These are phyloP conservation scores for Ectemnius continuus DNA, from an alignment of 2,888 invertebrate species.

Conservation along the genomic window DNA sequence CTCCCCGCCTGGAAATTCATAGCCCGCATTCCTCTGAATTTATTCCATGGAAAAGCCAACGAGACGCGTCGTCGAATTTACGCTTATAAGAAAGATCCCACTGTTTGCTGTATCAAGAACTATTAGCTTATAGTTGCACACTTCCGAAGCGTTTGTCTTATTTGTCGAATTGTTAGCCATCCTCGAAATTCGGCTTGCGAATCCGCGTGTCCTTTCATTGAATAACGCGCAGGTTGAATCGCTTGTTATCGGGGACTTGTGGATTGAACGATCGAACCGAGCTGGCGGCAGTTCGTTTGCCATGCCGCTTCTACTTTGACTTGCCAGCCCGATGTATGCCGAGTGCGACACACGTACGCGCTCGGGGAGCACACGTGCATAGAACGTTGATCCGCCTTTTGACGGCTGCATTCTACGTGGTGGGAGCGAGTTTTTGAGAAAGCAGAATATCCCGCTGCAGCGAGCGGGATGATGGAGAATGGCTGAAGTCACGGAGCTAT, in stretches of 20 bases:
- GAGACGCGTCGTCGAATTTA: constrained; percentile 45
- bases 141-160: background rate
- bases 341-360: too few species aligned
- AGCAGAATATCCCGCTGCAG: background rate
- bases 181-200: too few species aligned
- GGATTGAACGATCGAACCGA: too few species aligned
- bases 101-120: constrained; percentile 33
- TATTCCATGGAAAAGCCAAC: constrained; percentile 54
- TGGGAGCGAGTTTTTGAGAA: constrained; percentile 5
- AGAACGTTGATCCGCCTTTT: too few species aligned
- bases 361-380: too few species aligned
- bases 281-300: too few species aligned
- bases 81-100: constrained; percentile 29
- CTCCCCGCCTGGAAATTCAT: constrained; percentile 50
- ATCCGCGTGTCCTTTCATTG: too few species aligned
- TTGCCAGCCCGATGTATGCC: too few species aligned
- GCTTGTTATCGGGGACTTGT: too few species aligned
- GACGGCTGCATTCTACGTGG: background rate
- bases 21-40: constrained; percentile 50
- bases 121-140: constrained; percentile 3
- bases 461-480: constrained; percentile 4
- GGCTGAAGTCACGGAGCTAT: background rate
- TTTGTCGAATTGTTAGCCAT: background rate
- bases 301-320: too few species aligned
- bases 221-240: too few species aligned